These are phyloP conservation scores for Erethizon dorsatum DNA, from an alignment of 2,797 vertebrate genomes.

Conservation along the genomic window DNA sequence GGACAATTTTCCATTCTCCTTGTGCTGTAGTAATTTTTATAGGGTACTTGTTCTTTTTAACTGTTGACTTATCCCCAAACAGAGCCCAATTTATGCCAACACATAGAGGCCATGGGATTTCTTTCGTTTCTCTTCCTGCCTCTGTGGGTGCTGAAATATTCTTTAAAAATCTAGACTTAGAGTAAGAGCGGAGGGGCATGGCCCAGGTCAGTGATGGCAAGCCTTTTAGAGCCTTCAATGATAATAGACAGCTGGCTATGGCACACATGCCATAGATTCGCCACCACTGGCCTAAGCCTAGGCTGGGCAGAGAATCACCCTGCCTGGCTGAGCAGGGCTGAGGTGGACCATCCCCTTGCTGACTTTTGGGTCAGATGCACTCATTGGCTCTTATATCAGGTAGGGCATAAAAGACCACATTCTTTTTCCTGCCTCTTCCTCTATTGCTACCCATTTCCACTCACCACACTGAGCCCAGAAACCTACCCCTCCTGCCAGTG, in stretches of 20 bases:
- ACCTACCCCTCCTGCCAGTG: neutral
- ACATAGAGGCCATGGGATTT: neutral
- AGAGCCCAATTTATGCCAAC: neutral
- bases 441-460: neutral
- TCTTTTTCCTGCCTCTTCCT: neutral
- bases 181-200: too few relatives aligned
- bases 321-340: neutral
- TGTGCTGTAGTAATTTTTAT: neutral
- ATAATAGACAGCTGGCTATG: neutral
- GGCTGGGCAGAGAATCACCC: neutral
- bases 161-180: neutral
- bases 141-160: neutral
- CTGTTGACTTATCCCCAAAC: neutral
- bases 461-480: neutral
- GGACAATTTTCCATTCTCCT: conserved; percentile 33
- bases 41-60: neutral
- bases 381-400: neutral
- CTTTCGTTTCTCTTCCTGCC: neutral
- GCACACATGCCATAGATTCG: neutral
- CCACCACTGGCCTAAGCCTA: neutral
- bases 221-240: neutral
- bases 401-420: neutral
- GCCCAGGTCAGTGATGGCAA: neutral
- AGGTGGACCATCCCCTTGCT: neutral
- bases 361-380: neutral